phyloP scores from a whole-genome alignment of 2,797 vertebrate genomes.

The Myripristis jacobus region DNA sequence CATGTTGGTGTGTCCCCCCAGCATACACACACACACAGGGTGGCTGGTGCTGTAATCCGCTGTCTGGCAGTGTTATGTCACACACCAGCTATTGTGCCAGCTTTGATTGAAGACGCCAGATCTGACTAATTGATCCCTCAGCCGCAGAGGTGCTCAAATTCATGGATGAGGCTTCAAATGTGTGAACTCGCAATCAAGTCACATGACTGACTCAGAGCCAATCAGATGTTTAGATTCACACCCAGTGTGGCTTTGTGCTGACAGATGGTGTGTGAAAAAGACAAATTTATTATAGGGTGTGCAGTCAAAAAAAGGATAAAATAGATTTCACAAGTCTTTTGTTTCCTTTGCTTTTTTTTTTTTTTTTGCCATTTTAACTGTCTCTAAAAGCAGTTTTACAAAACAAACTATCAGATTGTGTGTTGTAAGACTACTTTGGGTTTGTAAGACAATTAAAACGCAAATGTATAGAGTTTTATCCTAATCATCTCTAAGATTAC shows the following conservation, averaged over 20 bases:
- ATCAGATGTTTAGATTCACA: conserved; percentile 41
- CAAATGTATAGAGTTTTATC: too few relatives aligned
- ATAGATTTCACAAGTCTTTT: conserved; percentile 22
- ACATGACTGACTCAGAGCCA: conserved; percentile 58
- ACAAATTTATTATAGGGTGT: conserved; percentile 44
- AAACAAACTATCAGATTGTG: too few relatives aligned
- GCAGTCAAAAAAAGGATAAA: conserved; percentile 9
- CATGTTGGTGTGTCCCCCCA: conserved; percentile 74
- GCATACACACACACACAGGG: neutral
- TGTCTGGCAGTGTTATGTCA: conserved; percentile 70
- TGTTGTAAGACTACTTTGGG: too few relatives aligned
- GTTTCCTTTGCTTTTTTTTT: conserved; percentile 18
- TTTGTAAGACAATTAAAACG: neutral
- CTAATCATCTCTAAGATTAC: too few relatives aligned
- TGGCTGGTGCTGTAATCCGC: conserved; percentile 63
- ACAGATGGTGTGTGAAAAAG: conserved; percentile 58
- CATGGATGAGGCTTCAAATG: conserved; percentile 40
- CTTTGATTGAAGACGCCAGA: conserved; percentile 73
- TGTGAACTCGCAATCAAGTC: conserved; percentile 67
- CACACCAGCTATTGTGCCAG: conserved; percentile 65
- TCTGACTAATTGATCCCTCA: conserved; percentile 78
- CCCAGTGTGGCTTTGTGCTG: conserved; percentile 27
- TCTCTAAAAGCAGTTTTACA: neutral
- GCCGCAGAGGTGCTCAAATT: conserved; percentile 56
- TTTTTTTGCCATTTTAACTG: conserved; percentile 1